phyloP scores from a whole-genome alignment of 2,113 vertebrate species.

The Phyllostomus discolor region DNA sequence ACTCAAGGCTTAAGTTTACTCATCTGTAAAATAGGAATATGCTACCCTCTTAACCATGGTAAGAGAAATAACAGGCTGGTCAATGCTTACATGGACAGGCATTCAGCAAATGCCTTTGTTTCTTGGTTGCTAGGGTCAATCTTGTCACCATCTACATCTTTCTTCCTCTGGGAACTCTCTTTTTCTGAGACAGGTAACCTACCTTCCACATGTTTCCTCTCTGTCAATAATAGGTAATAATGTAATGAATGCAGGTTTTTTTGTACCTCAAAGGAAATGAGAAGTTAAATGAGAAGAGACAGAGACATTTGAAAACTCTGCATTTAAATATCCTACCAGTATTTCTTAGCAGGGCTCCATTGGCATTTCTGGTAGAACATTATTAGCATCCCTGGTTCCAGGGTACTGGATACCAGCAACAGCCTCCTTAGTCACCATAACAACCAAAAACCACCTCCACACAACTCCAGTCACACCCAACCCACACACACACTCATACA shows the following conservation, averaged over 20 bases:
- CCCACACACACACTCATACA: not conserved
- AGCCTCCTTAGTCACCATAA: not conserved
- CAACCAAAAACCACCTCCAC: not conserved
- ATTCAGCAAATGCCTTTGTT: not conserved
- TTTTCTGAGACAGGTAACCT: not conserved
- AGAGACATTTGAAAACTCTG: not conserved
- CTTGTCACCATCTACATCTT: not conserved
- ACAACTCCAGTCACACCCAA: not conserved
- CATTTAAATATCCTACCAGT: not conserved
- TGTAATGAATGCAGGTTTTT: not conserved
- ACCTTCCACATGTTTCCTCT: not conserved
- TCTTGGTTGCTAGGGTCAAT: not conserved
- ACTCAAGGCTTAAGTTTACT: not conserved
- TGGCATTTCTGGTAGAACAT: not conserved
- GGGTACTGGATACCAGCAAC: not conserved
- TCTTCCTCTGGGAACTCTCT: not conserved
- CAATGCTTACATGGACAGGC: not conserved
- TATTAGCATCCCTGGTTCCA: not conserved
- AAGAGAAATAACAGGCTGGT: not conserved
- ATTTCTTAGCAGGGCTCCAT: not conserved
- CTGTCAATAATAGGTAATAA: not conserved
- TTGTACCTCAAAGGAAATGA: not conserved
- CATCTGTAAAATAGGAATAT: conserved; percentile 2
- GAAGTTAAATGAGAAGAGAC: not conserved
- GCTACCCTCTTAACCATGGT: not conserved